Conservation (phyloP, 2,113 vertebrate species). For the Sturnira hondurensis region DNA sequence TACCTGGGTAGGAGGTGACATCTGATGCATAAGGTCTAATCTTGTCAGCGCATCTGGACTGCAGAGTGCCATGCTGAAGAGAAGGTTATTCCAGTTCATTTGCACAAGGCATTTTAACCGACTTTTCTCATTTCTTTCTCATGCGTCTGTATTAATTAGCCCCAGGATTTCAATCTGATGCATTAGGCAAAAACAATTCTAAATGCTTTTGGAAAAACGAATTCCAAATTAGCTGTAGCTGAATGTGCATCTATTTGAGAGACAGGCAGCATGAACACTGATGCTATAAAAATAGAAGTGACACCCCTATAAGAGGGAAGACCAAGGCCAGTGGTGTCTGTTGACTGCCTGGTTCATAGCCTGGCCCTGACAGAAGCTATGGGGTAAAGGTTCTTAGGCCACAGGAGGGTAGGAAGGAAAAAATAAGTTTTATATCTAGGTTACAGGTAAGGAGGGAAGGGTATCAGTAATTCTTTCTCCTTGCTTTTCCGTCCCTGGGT, state of each 20-base stretch:
- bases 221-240: slow-evolving; percentile 70
- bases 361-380: background rate
- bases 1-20: background rate
- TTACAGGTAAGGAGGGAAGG: background rate
- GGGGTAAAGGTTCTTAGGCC: background rate
- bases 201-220: slow-evolving; percentile 70
- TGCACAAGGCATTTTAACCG: slow-evolving; percentile 17
- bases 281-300: slow-evolving; percentile 14
- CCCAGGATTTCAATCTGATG: slow-evolving; percentile 65
- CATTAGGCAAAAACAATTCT: slow-evolving; percentile 73
- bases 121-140: slow-evolving; percentile 59
- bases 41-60: background rate
- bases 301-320: background rate
- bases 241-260: slow-evolving; percentile 54
- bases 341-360: background rate
- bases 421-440: background rate
- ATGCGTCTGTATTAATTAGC: slow-evolving; percentile 61
- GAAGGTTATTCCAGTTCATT: slow-evolving; percentile 46
- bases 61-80: background rate
- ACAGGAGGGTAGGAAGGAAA: background rate
- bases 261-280: slow-evolving; percentile 39
- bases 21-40: background rate
- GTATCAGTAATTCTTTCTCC: background rate
- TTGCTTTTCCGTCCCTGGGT: background rate
- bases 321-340: background rate